Evolutionary conservation across 1,140 invertebrate genomes (phyloP).

Genomic region (Camponotus pennsylvanicus): DNA sequence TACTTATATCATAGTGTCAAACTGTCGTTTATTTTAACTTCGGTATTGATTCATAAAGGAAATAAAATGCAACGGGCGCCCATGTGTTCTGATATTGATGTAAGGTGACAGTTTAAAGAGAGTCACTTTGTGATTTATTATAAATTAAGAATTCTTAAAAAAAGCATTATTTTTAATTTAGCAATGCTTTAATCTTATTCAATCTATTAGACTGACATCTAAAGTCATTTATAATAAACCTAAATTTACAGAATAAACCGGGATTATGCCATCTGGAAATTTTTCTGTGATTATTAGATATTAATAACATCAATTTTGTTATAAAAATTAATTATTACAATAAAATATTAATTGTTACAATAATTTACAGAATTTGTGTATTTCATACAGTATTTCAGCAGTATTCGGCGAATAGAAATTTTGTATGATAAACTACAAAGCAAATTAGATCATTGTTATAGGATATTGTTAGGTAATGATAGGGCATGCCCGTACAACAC

Average conservation of each 20-base stretch:
- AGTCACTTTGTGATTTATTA: too few relatives aligned
- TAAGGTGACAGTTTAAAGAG: neutral
- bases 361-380: too few relatives aligned
- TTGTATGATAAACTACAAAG: neutral
- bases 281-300: too few relatives aligned
- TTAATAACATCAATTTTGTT: too few relatives aligned
- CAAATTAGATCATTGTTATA: neutral
- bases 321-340: too few relatives aligned
- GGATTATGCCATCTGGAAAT: too few relatives aligned
- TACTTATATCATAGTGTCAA: slow-evolving; percentile 57
- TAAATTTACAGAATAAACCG: too few relatives aligned
- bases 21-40: slow-evolving; percentile 40
- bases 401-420: neutral
- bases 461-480: neutral
- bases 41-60: slow-evolving; percentile 7
- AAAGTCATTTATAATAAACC: neutral
- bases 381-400: neutral
- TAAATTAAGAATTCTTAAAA: slow-evolving; percentile 24
- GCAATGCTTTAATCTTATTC: slow-evolving; percentile 8
- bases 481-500: neutral
- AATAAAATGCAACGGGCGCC: slow-evolving; percentile 12
- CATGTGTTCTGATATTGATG: slow-evolving; percentile 41
- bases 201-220: neutral
- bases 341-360: neutral
- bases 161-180: slow-evolving; percentile 1